Evolutionary conservation across 2,113 vertebrate genomes (phyloP), one percentile per base, ranked within the genome.

Genomic region (Lophura nycthemera): DNA sequence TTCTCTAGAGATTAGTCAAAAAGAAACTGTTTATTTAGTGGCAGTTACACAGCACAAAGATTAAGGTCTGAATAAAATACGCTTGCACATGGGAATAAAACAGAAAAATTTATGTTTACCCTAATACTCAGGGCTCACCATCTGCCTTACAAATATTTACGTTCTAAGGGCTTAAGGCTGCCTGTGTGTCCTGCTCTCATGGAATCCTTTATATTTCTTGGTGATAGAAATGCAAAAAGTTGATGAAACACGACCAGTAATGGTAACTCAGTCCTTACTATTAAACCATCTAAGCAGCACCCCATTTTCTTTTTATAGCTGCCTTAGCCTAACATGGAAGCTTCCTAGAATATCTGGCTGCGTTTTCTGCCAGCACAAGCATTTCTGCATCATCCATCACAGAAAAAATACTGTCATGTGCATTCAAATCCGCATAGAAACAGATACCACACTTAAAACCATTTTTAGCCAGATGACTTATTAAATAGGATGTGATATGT

Each of bases 141-240:
- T 47, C 77, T 93, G 82, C 87, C 88, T 69, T 67, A 67, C 94
- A 96, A 97, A 96, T 96, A 96, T 97, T 97, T 97, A 97, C 56
- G 52, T 15, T 65, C 73, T 60, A 45, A 25, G 15, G 75, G 88
- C 92, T 96, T 88, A 84, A 47, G 47, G 66, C 97, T 95, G 74
- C 95, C 84, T 96, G 96, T 95, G 96, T 94, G 93, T 97, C 81
- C 96, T 87, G 82, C 78, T 75, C 88, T 90, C 91, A 59, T 15
- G 85, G 65, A 47, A 83, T 69, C 4, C 8, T 57, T 66, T 6
- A 0, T 42, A 61, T 72, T 81, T 83, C 90, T 88, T 61, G 59
- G 73, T 65, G 89, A 42, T 36, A 84, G 75, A 64, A 76, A 85
- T 34, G 59, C 50, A 71, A 54, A 13, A 63, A 42, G 47, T 21